phyloP scores from a whole-genome alignment of 2,888 invertebrate species.

The Volucella inflata region DNA sequence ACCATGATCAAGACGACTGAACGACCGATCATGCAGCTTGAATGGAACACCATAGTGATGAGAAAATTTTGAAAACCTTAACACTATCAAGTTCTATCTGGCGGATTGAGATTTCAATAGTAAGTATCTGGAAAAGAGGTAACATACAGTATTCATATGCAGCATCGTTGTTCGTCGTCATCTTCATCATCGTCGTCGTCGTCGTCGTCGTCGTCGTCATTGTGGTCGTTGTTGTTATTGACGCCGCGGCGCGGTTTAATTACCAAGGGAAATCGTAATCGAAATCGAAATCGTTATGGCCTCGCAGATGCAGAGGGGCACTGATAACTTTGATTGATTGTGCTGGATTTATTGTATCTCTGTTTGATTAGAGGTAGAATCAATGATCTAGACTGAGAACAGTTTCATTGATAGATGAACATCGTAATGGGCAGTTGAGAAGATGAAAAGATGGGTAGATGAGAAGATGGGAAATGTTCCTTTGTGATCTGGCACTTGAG shows the following conservation, averaged over 20 bases:
- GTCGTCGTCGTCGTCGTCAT: conserved; percentile 1
- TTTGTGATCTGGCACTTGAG: conserved; percentile 45
- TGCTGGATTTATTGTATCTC: conserved; percentile 64
- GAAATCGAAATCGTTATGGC: conserved; percentile 53
- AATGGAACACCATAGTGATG: conserved; percentile 41
- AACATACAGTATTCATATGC: conserved; percentile 14
- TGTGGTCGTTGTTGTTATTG: conserved; percentile 44
- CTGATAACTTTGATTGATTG: conserved; percentile 74
- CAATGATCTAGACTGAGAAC: conserved; percentile 2
- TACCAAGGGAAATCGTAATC: conserved; percentile 70
- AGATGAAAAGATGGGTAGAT: background rate
- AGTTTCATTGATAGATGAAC: conserved; percentile 51
- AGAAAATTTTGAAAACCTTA: conserved; percentile 60
- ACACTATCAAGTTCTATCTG: conserved; percentile 65
- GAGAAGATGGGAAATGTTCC: conserved; percentile 23
- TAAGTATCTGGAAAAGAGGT: conserved; percentile 55
- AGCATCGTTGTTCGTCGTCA: conserved; percentile 6
- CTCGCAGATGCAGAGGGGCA: conserved; percentile 10
- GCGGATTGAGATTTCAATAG: conserved; percentile 67
- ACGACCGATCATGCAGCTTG: background rate
- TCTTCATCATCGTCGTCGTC: no score
- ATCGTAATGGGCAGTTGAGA: conserved; percentile 12
- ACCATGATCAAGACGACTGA: background rate
- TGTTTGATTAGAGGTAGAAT: conserved; percentile 54
- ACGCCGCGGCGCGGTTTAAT: conserved; percentile 68